Percentiles rank a stretch among this genome's conserved stretches.
phyloP scores from a whole-genome alignment of 2,113 vertebrate genomes.

The Hirundichthys speculiger region DNA sequence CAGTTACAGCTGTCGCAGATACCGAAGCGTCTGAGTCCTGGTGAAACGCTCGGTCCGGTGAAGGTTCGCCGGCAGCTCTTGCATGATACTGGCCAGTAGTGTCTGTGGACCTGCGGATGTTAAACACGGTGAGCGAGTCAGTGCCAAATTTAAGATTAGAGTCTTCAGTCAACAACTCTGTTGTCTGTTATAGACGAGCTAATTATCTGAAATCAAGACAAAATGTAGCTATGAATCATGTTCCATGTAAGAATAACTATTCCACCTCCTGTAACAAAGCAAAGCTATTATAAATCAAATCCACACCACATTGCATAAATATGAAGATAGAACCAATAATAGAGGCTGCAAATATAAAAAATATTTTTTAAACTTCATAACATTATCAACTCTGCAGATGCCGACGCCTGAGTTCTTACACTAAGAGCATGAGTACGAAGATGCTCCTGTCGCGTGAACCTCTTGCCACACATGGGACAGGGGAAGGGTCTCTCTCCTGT shows the following conservation, averaged over 20 bases:
- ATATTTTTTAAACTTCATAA: too few species aligned
- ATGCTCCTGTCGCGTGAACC: slow-evolving; percentile 96
- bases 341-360: too few species aligned
- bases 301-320: too few species aligned
- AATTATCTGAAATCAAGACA: too few species aligned
- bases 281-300: too few species aligned
- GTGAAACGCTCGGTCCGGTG: slow-evolving; percentile 84
- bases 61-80: slow-evolving; percentile 94
- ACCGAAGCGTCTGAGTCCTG: slow-evolving; percentile 89
- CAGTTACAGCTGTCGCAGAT: slow-evolving; percentile 96
- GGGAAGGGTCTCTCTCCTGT: slow-evolving; percentile 95
- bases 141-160: too few species aligned
- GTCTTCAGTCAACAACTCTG: too few species aligned
- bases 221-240: too few species aligned
- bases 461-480: slow-evolving; percentile 94
- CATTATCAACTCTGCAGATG: background rate
- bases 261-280: too few species aligned
- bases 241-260: too few species aligned
- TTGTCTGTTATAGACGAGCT: too few species aligned
- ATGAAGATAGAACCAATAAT: too few species aligned
- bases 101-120: slow-evolving; percentile 88
- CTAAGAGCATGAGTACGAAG: slow-evolving; percentile 92
- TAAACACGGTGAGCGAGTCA: background rate
- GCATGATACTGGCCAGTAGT: slow-evolving; percentile 92
- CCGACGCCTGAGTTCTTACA: slow-evolving; percentile 79